A percentile compares a stretch with the other conserved stretches of the same genome.
Evolutionary conservation across 2,113 vertebrate genomes (phyloP).

Genomic region (Burhinus bistriatus): DNA sequence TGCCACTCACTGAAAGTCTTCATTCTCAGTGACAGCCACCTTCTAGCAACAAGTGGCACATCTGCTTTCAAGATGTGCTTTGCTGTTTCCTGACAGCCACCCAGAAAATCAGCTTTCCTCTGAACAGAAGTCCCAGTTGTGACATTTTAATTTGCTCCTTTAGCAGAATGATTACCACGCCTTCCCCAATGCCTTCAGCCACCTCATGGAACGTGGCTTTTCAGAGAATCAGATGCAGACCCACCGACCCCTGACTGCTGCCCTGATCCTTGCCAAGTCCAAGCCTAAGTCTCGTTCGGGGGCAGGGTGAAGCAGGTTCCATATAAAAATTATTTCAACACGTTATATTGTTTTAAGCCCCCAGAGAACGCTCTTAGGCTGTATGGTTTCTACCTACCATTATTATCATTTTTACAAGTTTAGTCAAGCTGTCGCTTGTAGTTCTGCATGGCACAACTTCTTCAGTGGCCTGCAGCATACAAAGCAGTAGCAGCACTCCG

Average conservation of each 20-base stretch:
- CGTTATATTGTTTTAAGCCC: background rate
- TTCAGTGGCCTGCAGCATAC: background rate
- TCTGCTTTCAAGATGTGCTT: slow-evolving; percentile 25
- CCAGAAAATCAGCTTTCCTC: background rate
- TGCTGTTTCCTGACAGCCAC: background rate
- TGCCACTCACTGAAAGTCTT: background rate
- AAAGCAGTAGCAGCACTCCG: background rate
- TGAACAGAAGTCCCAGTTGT: background rate
- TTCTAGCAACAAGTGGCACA: slow-evolving; percentile 59
- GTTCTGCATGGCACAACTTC: background rate
- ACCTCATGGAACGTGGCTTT: background rate
- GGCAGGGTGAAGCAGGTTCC: background rate
- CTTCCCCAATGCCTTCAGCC: background rate
- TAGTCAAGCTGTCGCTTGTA: background rate
- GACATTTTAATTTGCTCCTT: background rate
- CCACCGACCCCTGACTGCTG: background rate
- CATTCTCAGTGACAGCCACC: background rate
- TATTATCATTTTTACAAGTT: background rate
- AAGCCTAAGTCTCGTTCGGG: background rate
- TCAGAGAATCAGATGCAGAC: background rate
- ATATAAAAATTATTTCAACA: background rate
- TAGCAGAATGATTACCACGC: background rate
- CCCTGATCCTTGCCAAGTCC: background rate
- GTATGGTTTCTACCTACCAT: background rate
- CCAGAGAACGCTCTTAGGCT: background rate